A percentile compares a stretch with the other conserved stretches of the same genome.
Evolutionary conservation across 2,797 vertebrate genomes (phyloP).

Genomic region (Oryzias sinensis): DNA sequence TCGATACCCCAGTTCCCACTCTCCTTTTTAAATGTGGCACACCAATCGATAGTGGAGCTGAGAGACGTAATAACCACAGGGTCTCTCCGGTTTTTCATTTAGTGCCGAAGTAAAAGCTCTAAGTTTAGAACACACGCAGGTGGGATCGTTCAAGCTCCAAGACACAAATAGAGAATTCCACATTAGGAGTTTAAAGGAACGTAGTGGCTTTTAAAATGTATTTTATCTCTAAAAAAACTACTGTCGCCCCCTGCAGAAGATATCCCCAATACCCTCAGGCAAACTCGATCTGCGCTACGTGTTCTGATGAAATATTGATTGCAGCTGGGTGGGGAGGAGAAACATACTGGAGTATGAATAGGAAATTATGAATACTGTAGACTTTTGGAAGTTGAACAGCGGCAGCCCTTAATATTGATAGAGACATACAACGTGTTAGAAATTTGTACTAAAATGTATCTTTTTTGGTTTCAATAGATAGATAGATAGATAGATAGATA

Average conservation of each 20-base stretch:
- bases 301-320: constrained; percentile 64
- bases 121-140: constrained; percentile 52
- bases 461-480: background rate
- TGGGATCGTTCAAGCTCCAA: constrained; percentile 6
- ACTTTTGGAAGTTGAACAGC: constrained; percentile 13
- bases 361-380: constrained; percentile 15
- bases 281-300: constrained; percentile 35
- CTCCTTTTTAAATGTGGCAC: constrained; percentile 77
- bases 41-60: constrained; percentile 75
- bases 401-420: background rate
- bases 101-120: constrained; percentile 56
- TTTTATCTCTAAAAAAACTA: too few relatives aligned
- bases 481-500: constrained; percentile 18
- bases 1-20: constrained; percentile 78
- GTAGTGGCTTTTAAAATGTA: too few relatives aligned
- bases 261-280: constrained; percentile 31
- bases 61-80: constrained; percentile 74
- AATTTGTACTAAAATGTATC: too few relatives aligned
- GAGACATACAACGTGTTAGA: too few relatives aligned
- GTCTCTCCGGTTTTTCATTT: constrained; percentile 65
- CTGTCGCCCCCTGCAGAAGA: too few relatives aligned
- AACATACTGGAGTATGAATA: constrained; percentile 27
- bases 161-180: too few relatives aligned
- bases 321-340: constrained; percentile 28
- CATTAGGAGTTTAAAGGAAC: too few relatives aligned